phyloP scores from a whole-genome alignment of 2,113 vertebrate species.

The Prionailurus bengalensis region DNA sequence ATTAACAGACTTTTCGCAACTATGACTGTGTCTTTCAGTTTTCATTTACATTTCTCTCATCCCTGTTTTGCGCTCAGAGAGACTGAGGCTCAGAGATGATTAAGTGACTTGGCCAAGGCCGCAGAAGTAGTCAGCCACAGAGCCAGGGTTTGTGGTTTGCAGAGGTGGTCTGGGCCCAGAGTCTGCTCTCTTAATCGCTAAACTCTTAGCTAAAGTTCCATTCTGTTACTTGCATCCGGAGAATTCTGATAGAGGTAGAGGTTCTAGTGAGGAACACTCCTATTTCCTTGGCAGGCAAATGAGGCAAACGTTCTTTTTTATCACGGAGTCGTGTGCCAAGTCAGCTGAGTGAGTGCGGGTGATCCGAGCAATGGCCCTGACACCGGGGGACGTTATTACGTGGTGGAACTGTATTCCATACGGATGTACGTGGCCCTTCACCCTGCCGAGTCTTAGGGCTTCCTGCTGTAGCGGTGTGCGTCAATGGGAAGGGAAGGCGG shows the following conservation, averaged over 20 bases:
- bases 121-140: not conserved
- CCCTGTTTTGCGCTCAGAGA: constrained; percentile 12
- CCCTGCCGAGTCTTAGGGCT: not conserved
- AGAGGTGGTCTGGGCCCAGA: not conserved
- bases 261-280: not conserved
- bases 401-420: not conserved
- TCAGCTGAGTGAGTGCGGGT: not conserved
- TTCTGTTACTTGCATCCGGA: not conserved
- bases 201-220: not conserved
- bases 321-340: not conserved
- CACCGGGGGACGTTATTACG: not conserved
- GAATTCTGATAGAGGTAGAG: not conserved
- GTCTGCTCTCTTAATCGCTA: not conserved
- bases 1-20: not conserved
- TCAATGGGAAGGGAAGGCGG: not conserved
- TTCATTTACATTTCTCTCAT: not conserved
- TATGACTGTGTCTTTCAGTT: not conserved
- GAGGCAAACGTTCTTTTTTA: not conserved
- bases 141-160: not conserved
- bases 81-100: not conserved
- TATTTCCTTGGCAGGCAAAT: not conserved
- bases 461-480: not conserved
- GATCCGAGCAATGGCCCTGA: not conserved
- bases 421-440: not conserved
- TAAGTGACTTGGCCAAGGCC: not conserved